Percentiles rank a stretch among this genome's conserved stretches.
These are phyloP conservation scores for Drosophila sordidapex DNA, from an alignment of 2,888 invertebrate species.

Conservation along the genomic window DNA sequence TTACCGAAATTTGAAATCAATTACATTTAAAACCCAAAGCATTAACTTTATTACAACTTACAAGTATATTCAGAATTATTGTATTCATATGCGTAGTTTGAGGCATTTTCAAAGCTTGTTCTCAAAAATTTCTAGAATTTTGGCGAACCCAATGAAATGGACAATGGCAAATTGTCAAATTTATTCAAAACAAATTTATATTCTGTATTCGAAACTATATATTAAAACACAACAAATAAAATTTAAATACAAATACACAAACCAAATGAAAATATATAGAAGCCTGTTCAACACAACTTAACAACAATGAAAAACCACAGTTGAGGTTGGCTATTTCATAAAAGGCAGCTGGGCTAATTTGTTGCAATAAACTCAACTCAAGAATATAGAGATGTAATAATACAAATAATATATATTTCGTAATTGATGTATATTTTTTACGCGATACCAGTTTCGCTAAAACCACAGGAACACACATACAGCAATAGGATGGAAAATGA, in stretches of 20 bases:
- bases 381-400: constrained; percentile 50
- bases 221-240: constrained; percentile 15
- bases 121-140: constrained; percentile 80
- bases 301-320: constrained; percentile 9
- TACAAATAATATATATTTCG: constrained; percentile 64
- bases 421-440: constrained; percentile 71
- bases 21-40: constrained; percentile 36
- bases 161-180: constrained; percentile 55
- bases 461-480: constrained; percentile 21
- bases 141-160: constrained; percentile 69
- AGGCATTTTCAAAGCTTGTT: constrained; percentile 83
- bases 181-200: constrained; percentile 57
- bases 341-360: constrained; percentile 65
- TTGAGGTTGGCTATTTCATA: constrained; percentile 41
- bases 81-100: constrained; percentile 80
- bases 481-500: constrained; percentile 46
- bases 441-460: constrained; percentile 40
- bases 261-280: constrained; percentile 29
- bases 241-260: constrained; percentile 24
- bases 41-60: constrained; percentile 54
- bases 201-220: constrained; percentile 63
- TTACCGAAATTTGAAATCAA: constrained; percentile 30
- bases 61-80: constrained; percentile 69
- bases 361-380: constrained; percentile 70
- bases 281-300: constrained; percentile 42